These are phyloP conservation scores for Brachionus asplanchnoidis DNA, from an alignment of 1,140 invertebrate genomes.

Conservation along the genomic window DNA sequence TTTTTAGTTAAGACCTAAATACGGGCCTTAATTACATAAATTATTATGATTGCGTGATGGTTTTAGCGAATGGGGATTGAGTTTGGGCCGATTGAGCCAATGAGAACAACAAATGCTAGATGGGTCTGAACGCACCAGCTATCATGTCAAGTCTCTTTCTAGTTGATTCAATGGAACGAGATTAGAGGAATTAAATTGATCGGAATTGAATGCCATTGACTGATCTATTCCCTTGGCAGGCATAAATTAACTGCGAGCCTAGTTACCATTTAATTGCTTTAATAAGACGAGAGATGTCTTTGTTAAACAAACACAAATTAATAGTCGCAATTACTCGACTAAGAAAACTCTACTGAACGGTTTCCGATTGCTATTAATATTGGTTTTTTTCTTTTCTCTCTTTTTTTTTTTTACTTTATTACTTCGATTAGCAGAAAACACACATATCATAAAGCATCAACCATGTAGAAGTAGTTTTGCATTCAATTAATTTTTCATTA, in stretches of 20 bases:
- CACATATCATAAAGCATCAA: not conserved
- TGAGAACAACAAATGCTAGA: not conserved
- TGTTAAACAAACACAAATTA: constrained; percentile 27
- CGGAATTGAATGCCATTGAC: not conserved
- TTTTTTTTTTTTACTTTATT: not conserved
- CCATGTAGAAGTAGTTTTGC: not conserved
- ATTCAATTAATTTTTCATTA: not conserved
- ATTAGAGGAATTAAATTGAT: constrained; percentile 35
- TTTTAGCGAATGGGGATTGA: not conserved
- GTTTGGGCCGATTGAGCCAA: not conserved
- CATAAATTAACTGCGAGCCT: not conserved
- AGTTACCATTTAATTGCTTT: constrained; percentile 28
- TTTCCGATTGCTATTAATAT: constrained; percentile 23
- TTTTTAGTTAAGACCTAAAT: not conserved
- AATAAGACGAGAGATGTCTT: constrained; percentile 7
- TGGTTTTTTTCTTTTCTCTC: not conserved
- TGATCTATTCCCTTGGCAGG: constrained; percentile 15
- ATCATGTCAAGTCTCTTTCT: not conserved
- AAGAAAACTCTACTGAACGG: not conserved
- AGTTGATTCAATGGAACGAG: not conserved
- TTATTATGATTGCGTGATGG: not conserved
- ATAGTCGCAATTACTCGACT: constrained; percentile 18
- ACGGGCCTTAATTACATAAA: not conserved
- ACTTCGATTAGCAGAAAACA: not conserved
- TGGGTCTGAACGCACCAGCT: not conserved